Evolutionary conservation across 2,888 invertebrate genomes (phyloP).

Genomic region (Papilio gigon): DNA sequence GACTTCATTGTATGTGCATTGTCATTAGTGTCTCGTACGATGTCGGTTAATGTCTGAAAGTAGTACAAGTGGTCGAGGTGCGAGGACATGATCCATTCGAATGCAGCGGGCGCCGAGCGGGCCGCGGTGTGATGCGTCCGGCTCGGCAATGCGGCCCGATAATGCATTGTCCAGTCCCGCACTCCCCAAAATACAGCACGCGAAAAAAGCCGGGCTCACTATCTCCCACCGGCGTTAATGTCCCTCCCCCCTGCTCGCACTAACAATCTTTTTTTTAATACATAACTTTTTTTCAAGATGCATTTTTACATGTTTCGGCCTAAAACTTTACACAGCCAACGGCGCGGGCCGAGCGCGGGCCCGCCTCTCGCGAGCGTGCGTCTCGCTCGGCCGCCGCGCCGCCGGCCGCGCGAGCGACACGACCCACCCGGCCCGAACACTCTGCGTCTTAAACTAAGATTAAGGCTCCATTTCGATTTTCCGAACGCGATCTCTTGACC

Average conservation of each 20-base stretch:
- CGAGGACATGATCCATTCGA: conserved; percentile 49
- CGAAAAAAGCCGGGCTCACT: conserved; percentile 79
- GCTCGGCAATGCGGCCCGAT: conserved; percentile 67
- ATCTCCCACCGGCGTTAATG: conserved; percentile 77
- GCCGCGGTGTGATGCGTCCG: conserved; percentile 73
- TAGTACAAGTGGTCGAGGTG: conserved; percentile 34
- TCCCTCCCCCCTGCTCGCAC: conserved; percentile 80
- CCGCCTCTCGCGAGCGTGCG: conserved; percentile 70
- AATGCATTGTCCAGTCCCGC: conserved; percentile 80
- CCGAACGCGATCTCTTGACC: conserved; percentile 70
- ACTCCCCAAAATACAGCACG: conserved; percentile 81
- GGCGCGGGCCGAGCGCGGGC: conserved; percentile 68
- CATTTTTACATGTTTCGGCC: conserved; percentile 83
- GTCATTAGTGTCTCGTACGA: not conserved
- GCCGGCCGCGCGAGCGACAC: conserved; percentile 79
- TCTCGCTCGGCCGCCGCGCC: conserved; percentile 69
- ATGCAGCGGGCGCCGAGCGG: conserved; percentile 65
- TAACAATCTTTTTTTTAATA: conserved; percentile 82
- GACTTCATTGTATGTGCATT: not conserved
- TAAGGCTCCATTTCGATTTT: conserved; percentile 77
- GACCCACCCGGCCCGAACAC: conserved; percentile 64
- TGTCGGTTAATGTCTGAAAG: not conserved
- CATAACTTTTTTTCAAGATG: conserved; percentile 83
- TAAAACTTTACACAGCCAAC: conserved; percentile 82
- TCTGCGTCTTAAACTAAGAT: conserved; percentile 78